Conservation (phyloP, 2,888 invertebrate species). For the Dasysyrphus tricinctus region DNA sequence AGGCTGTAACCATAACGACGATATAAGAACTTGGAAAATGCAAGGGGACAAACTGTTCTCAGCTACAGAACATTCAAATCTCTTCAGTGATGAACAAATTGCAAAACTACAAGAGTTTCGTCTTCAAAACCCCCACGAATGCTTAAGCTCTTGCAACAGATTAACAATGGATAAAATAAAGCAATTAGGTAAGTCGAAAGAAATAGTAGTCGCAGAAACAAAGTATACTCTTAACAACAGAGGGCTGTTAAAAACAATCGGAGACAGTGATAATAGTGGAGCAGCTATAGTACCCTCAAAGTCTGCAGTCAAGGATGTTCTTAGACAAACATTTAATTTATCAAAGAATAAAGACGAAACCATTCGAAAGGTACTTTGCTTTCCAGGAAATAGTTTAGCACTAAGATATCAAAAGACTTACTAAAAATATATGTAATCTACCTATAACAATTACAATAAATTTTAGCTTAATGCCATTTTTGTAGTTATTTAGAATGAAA, state of each 20-base stretch:
- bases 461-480: too few relatives aligned
- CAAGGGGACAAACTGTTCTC: background rate
- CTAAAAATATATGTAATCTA: background rate
- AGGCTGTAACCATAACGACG: background rate
- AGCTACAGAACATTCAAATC: background rate
- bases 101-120: conserved; percentile 57
- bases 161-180: conserved; percentile 8
- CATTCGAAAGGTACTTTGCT: conserved; percentile 44
- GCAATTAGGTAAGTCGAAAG: background rate
- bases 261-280: background rate
- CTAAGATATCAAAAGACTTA: conserved; percentile 57
- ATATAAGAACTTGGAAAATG: background rate
- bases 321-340: conserved; percentile 27
- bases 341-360: conserved; percentile 36
- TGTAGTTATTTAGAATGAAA: background rate
- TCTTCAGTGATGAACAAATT: conserved; percentile 35
- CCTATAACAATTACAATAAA: too few relatives aligned
- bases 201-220: background rate
- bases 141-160: conserved; percentile 40
- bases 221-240: conserved; percentile 42
- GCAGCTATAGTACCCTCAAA: conserved; percentile 32
- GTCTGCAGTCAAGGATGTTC: conserved; percentile 38
- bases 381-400: conserved; percentile 58
- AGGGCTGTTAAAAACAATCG: conserved; percentile 29
- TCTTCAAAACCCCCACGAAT: conserved; percentile 50